phyloP scores from a whole-genome alignment of 2,888 invertebrate species.

The Limnephilus lunatus region DNA sequence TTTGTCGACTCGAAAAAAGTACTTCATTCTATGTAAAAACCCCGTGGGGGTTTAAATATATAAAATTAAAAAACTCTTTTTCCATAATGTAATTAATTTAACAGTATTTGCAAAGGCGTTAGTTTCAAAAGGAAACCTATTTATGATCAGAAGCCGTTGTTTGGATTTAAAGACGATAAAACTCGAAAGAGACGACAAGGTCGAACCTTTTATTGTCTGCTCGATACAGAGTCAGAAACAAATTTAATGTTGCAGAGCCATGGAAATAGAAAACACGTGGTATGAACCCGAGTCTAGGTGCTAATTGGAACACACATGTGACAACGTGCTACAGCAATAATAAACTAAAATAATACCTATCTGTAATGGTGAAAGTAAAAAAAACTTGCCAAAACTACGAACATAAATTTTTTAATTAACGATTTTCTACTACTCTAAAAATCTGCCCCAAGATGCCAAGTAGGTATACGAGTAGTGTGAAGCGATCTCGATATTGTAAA shows the following conservation, averaged over 20 bases:
- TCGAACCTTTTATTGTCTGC: background rate
- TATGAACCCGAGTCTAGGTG: background rate
- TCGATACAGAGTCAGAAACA: background rate
- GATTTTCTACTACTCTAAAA: background rate
- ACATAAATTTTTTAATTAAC: background rate
- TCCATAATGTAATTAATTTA: background rate
- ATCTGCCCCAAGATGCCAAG: background rate
- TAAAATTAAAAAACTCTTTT: too few relatives aligned
- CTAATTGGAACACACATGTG: slow-evolving; percentile 16
- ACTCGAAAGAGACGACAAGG: background rate
- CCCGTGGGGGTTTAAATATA: too few relatives aligned
- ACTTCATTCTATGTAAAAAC: too few relatives aligned
- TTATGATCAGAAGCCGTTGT: background rate
- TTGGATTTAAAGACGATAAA: background rate
- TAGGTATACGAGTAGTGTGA: background rate
- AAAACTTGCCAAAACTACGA: background rate
- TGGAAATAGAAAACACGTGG: background rate
- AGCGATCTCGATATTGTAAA: background rate
- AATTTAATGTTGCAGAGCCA: background rate
- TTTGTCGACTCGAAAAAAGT: too few relatives aligned
- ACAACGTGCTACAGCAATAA: background rate
- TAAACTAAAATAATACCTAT: background rate
- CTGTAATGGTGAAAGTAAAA: background rate
- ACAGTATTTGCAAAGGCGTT: background rate
- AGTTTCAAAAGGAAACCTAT: background rate